Evolutionary conservation across 2,113 vertebrate species (phyloP).

Genomic region (Mesitornis unicolor): DNA sequence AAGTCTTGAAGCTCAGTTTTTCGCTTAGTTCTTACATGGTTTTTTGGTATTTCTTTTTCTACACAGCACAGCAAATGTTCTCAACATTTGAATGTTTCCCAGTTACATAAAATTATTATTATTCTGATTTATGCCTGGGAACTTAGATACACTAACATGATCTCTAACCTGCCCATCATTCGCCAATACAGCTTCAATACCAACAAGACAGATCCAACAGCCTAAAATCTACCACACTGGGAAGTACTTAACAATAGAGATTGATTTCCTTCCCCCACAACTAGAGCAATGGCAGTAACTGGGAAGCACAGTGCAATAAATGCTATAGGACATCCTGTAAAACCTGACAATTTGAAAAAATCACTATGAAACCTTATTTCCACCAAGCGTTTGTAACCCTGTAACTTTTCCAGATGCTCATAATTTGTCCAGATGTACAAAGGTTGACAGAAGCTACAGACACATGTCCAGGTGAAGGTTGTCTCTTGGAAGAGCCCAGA

Average conservation of each 20-base stretch:
- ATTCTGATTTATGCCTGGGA: neutral
- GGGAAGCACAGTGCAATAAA: neutral
- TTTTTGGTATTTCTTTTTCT: neutral
- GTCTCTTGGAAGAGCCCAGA: neutral
- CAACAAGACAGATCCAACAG: neutral
- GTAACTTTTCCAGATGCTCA: neutral
- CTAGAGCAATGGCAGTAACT: neutral
- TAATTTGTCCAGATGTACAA: neutral
- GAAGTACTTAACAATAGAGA: neutral
- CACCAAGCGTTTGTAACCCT: neutral
- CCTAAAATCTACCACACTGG: neutral
- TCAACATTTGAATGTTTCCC: neutral
- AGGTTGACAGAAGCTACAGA: neutral
- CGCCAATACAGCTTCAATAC: neutral
- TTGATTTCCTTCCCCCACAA: neutral
- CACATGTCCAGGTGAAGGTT: neutral
- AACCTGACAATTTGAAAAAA: neutral
- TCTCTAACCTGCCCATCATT: neutral
- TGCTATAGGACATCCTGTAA: neutral
- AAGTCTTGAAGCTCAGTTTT: neutral
- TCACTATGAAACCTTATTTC: neutral
- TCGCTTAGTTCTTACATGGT: neutral
- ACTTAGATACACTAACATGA: neutral
- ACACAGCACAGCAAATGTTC: neutral
- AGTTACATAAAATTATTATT: neutral